Evolutionary conservation across 2,113 vertebrate species (phyloP), one percentile per base, ranked within the genome.

Genomic region (Chloroceryle aenea): DNA sequence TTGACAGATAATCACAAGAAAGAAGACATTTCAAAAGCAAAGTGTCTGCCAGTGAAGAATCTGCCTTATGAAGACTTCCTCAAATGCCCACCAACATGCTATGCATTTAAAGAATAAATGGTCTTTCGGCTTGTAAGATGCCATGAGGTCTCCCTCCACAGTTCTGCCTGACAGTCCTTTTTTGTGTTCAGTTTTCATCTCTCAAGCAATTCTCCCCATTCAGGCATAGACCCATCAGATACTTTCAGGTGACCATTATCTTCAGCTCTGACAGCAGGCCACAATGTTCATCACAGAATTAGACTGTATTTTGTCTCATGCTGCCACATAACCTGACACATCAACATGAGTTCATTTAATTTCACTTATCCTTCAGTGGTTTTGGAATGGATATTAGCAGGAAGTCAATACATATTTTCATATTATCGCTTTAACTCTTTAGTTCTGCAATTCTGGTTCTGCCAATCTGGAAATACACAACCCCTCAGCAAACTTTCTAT

Each of bases 21-120:
- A 95, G n/a, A 89, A 64, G 52, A 53, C 58, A 89, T 87, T 96
- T 87, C 74, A 94, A 85, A 93, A 55, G 16, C 26, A 63, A 78
- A 71, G 29, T 38, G 19, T 25, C 67, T 85, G n/a, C 43, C 79
- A 69, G 5, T 36, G 38, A 55, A 80, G 23, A 77, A 84, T 68
- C 26, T 68, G 23, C 48, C 15, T 64, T 81, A 52, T 15, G 52
- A 76, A 62, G 18, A 53, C 8, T 32, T 59, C 47, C 87, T 91
- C 63, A 36, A 85, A 45, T 76, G 79, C 58, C 58, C 30, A 45
- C 43, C 71, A 87, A 58, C 27, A 18, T 10, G 74, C 26, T 7
- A 14, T 30, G 29, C 7, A 7, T 68, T 93, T 62, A 34, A 53
- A 82, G 42, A 87, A 82, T 76, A 83, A 94, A 80, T 1, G 6